A percentile compares a stretch with the other conserved stretches of the same genome.
These are phyloP conservation scores for Steromphala cineraria DNA, from an alignment of 2,888 invertebrate genomes.

Conservation along the genomic window DNA sequence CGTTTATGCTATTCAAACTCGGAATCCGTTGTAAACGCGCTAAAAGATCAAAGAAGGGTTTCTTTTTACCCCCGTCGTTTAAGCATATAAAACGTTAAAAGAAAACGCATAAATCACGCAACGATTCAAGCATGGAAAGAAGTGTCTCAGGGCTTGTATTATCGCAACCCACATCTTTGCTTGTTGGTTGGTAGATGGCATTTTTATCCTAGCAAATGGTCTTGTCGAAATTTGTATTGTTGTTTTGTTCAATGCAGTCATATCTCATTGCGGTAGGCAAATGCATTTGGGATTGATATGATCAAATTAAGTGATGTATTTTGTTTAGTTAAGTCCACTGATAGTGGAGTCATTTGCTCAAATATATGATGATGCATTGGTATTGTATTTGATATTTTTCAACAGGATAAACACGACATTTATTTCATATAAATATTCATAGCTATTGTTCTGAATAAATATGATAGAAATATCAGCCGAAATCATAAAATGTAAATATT, in stretches of 20 bases:
- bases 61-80: constrained; percentile 17
- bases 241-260: not conserved
- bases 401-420: too few relatives aligned
- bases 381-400: too few relatives aligned
- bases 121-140: constrained; percentile 3
- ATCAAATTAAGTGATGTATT: too few relatives aligned
- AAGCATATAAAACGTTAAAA: constrained; percentile 19
- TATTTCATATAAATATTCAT: too few relatives aligned
- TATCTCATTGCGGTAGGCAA: not conserved
- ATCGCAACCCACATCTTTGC: not conserved
- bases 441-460: too few relatives aligned
- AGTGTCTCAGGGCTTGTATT: not conserved
- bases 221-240: not conserved
- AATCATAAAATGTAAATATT: too few relatives aligned
- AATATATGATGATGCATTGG: too few relatives aligned
- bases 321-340: too few relatives aligned
- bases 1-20: constrained; percentile 1
- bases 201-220: not conserved
- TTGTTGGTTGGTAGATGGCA: not conserved
- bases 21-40: constrained; percentile 6
- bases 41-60: not conserved
- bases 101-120: constrained; percentile 19
- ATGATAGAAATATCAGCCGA: too few relatives aligned
- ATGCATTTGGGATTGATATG: not conserved
- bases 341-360: too few relatives aligned